Conservation (phyloP, 2,113 vertebrate species). For the Serinus canaria region DNA sequence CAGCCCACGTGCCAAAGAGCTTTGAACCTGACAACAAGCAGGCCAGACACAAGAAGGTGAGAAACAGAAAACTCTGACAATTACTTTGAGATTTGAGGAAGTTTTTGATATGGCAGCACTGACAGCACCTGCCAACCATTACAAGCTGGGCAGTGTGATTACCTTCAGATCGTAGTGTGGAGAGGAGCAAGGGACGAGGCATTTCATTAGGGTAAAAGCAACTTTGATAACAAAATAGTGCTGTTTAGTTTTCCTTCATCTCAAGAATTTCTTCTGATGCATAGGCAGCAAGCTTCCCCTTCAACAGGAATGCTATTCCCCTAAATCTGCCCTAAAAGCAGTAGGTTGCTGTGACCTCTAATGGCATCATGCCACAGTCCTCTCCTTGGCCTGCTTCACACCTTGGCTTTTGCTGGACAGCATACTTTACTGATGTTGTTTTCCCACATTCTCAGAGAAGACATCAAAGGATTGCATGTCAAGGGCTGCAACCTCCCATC, state of each 20-base stretch:
- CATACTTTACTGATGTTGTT: neutral
- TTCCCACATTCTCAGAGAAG: neutral
- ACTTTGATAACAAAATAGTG: neutral
- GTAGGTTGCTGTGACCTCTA: conserved; percentile 39
- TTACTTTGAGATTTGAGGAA: neutral
- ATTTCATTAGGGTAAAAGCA: neutral
- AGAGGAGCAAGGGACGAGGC: neutral
- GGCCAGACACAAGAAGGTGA: neutral
- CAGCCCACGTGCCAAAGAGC: neutral
- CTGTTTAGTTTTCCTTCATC: neutral
- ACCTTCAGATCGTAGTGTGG: neutral
- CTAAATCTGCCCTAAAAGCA: neutral
- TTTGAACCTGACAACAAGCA: neutral
- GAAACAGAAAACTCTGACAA: neutral
- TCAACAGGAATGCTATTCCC: neutral
- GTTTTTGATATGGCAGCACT: neutral
- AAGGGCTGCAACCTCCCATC: neutral
- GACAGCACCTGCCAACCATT: neutral
- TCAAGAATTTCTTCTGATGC: neutral
- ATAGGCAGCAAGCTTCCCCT: neutral
- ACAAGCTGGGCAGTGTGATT: neutral
- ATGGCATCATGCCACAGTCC: conserved; percentile 14
- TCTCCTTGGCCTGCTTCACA: conserved; percentile 17
- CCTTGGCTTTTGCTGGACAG: neutral
- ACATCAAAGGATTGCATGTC: conserved; percentile 3